Conservation (phyloP, 2,888 invertebrate species). For the Melanophora roralis region DNA sequence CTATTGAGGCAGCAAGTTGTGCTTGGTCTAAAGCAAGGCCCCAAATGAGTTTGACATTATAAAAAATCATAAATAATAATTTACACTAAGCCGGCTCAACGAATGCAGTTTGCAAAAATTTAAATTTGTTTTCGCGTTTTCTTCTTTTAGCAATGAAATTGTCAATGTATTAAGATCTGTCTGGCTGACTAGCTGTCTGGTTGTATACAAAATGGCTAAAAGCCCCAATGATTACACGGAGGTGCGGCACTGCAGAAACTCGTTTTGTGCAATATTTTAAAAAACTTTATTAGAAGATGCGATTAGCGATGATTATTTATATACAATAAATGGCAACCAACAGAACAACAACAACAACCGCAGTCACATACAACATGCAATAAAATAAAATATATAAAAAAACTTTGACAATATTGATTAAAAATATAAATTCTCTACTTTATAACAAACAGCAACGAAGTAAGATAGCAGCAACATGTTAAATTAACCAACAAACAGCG, state of each 20-base stretch:
- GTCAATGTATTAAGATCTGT: constrained; percentile 12
- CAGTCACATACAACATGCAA: constrained; percentile 1
- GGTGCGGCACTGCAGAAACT: constrained; percentile 62
- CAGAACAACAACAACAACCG: background rate
- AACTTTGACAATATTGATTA: constrained; percentile 51
- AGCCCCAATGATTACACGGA: constrained; percentile 8
- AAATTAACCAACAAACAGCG: too few species aligned
- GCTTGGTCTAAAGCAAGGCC: background rate
- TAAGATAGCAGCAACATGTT: background rate
- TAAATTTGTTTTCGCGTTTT: background rate
- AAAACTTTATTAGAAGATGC: constrained; percentile 65
- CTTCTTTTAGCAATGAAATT: constrained; percentile 12
- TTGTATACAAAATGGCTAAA: constrained; percentile 36
- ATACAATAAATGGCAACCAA: constrained; percentile 41
- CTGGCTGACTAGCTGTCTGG: background rate
- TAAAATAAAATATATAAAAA: background rate
- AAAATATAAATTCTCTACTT: constrained; percentile 55
- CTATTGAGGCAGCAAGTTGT: background rate
- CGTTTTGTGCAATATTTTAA: constrained; percentile 66
- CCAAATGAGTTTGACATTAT: constrained; percentile 61
- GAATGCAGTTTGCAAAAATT: background rate
- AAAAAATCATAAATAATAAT: constrained; percentile 68
- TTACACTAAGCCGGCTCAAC: constrained; percentile 67
- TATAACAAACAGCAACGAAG: constrained; percentile 41
- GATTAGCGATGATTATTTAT: constrained; percentile 53